Base-by-base conservation (phyloP, 2,888 invertebrate species). In the Plebejus melissa region DNA sequence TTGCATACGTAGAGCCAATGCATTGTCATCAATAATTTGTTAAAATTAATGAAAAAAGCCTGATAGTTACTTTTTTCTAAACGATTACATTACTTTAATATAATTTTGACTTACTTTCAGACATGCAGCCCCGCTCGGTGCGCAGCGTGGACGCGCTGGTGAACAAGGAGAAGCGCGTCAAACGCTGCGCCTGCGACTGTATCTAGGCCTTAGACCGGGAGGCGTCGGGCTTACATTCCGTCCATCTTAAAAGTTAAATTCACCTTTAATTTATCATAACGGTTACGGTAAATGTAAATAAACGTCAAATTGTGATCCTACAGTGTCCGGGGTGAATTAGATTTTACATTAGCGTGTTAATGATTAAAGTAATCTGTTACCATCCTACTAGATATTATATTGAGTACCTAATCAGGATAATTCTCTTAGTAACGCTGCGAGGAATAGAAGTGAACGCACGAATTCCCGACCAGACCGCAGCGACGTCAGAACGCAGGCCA, bases 131-230 rank as follows among this genome's bases (percentile, higher is more conserved):
- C 77, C 96, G 97, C 84, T 93, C 93, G 0, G 91, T 93, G 4
- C 96, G 96, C 83, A 95, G 95, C 85, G 94, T 94, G 36, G 94
- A 95, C 84, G 91, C 87, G 80, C 84, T 90, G 83, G 87, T 86
- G 82, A 93, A 93, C 80, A 93, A 92, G 76, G 94, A 95, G 82
- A 96, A 96, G 87, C 95, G 96, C 83, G 95, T 96, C 60, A 96
- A 96, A 88, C 95, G 96, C 84, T 96, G 96, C 91, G 95, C 96
- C 80, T 97, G 97, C 92, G 95, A 95, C 90, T 97, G 97, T 94
- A 95, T 94, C 79, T 96, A 88, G 81, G 77, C 77, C 77, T 69
- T 96, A 88, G 81, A 77, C 77, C 77, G 54, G 74, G 28, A 16
- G 1, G 60, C 46, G 94, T 83, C 36, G 76, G 57, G 13, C 57